Evolutionary conservation across 2,888 invertebrate genomes (phyloP).

Genomic region (Bellardia bayeri): DNA sequence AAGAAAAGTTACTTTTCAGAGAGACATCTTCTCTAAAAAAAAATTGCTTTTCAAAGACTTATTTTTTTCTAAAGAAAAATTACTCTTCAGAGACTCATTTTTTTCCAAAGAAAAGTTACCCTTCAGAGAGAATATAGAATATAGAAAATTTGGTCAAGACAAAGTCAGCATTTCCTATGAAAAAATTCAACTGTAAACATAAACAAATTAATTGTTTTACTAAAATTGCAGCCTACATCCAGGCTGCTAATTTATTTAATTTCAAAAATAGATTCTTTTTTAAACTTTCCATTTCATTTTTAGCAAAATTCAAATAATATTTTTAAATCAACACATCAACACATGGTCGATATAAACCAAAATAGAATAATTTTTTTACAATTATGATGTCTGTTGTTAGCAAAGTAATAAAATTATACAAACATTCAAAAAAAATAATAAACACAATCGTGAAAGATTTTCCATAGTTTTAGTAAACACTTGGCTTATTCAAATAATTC

Average conservation of each 20-base stretch:
- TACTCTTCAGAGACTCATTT: neutral
- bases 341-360: conserved; percentile 1
- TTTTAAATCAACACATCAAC: neutral
- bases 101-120: too few species aligned
- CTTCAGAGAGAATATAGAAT: too few species aligned
- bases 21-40: too few species aligned
- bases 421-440: neutral
- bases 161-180: too few species aligned
- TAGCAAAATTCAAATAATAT: neutral
- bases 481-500: neutral
- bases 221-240: neutral
- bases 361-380: neutral
- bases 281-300: neutral
- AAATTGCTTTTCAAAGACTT: too few species aligned
- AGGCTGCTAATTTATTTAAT: neutral
- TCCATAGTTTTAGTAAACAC: neutral
- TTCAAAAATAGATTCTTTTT: neutral
- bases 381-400: conserved; percentile 4
- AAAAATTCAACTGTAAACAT: too few species aligned
- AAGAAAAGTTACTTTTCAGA: too few species aligned
- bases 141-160: too few species aligned
- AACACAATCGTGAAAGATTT: neutral
- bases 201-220: neutral
- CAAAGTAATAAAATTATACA: conserved; percentile 11
- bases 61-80: neutral